phyloP scores from a whole-genome alignment of 2,113 vertebrate species.

The Sinocyclocheilus anshuiensis region DNA sequence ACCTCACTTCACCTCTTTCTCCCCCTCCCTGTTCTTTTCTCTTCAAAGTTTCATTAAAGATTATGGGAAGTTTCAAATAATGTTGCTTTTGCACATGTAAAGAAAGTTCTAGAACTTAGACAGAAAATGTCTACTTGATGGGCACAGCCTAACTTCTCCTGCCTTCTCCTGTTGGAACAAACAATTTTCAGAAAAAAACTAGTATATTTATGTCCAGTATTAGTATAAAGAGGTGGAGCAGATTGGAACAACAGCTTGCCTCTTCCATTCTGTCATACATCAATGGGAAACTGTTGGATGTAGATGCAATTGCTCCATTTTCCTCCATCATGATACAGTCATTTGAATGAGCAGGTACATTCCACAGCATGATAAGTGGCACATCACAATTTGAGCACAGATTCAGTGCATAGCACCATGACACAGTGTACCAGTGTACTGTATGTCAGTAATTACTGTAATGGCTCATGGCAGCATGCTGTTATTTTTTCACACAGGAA shows the following conservation, averaged over 20 bases:
- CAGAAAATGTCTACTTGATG: neutral
- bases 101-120: neutral
- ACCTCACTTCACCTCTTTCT: neutral
- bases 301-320: slow-evolving; percentile 32
- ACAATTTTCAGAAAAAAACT: slow-evolving; percentile 7
- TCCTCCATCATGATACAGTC: neutral
- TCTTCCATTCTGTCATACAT: slow-evolving; percentile 22
- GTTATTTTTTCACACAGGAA: neutral
- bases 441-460: slow-evolving; percentile 20
- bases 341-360: slow-evolving; percentile 13
- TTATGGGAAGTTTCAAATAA: neutral
- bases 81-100: no score
- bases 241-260: slow-evolving; percentile 39
- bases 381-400: neutral
- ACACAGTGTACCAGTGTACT: neutral
- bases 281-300: slow-evolving; percentile 18
- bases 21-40: neutral
- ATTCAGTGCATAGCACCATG: neutral
- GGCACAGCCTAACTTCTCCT: neutral
- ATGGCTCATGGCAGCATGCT: neutral
- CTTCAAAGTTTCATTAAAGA: slow-evolving; percentile 2
- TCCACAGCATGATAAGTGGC: neutral
- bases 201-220: slow-evolving; percentile 34
- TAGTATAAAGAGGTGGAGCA: slow-evolving; percentile 32
- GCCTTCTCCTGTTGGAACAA: neutral